phyloP scores from a whole-genome alignment of 2,888 invertebrate species.

The Eledona agricola region DNA sequence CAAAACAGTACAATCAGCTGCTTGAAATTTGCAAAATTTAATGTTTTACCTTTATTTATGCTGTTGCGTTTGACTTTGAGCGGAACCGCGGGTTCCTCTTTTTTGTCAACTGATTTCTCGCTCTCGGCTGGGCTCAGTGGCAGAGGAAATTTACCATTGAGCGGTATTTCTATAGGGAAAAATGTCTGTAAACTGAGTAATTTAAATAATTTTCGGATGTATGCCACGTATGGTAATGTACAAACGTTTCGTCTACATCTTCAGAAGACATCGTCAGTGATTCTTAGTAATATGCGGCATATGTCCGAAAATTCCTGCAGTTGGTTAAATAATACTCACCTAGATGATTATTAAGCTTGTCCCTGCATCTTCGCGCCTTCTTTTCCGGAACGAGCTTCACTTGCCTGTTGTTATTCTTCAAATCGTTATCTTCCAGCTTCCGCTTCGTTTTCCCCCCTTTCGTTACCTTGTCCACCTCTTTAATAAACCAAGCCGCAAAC shows the following conservation, averaged over 20 bases:
- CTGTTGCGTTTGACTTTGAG: constrained; percentile 40
- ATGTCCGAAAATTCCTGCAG: no score
- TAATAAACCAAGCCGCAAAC: constrained; percentile 13
- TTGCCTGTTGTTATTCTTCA: constrained; percentile 19
- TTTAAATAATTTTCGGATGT: no score
- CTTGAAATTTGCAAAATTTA: not conserved
- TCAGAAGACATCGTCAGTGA: no score
- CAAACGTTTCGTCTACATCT: no score
- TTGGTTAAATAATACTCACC: constrained; percentile 8
- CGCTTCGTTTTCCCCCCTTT: constrained; percentile 7
- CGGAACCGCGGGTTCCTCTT: constrained; percentile 40
- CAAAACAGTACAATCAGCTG: constrained; percentile 1
- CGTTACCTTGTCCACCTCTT: constrained; percentile 6
- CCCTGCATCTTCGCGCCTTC: no score
- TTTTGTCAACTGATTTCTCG: constrained; percentile 51
- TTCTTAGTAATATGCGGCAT: no score
- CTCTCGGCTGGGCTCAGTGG: constrained; percentile 59
- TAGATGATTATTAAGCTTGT: constrained; percentile 16
- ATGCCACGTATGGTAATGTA: no score
- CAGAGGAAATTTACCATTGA: constrained; percentile 49
- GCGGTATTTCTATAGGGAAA: no score
- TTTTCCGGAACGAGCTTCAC: constrained; percentile 4
- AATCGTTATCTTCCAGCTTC: constrained; percentile 14
- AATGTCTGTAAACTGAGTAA: no score
- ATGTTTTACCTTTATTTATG: constrained; percentile 39